Base-by-base conservation (phyloP, 2,888 invertebrate genomes). In the Nemotelus nigrinus region DNA sequence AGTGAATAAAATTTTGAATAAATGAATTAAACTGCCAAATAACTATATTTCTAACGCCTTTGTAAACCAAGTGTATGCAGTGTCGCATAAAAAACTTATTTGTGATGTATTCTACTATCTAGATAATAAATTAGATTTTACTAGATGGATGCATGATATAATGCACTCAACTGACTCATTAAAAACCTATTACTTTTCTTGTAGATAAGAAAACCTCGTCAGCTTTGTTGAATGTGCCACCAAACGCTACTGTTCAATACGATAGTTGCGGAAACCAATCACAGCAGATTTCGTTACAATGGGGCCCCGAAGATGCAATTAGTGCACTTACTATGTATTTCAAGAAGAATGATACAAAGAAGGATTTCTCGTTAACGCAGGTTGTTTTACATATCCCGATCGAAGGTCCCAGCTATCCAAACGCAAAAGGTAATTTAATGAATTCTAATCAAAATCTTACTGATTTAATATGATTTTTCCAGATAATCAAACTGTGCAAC, bases 231-330 rank as follows among this genome's bases (percentile, higher is more conserved):
- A 87, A 89, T 80, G 80, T 91, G 64, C 90, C 91, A 6, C 84
- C 83, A 65, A 85, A 86, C 74, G 82, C 89, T 2, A 84, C 82
- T 0, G 82, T 84, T 2, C 85, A 84, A 0, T 83, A 84, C 76
- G 88, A 89, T 6, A 79, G 45, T 2, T 91, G 91, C 82, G 78
- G 87, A 84, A 83, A 86, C 41, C 80, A 85, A 89, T 1, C 84
- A 74, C 3, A 80, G 44, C 58, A 55, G 41, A 67, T 77, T 2
- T 44, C 53, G 2, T 47, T 82, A n/a, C 83, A 78, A 77, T 85
- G 84, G 85, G 83, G 84, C 45, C 80, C 81, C 1, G 44, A 53
- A 1, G 70, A 70, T 77, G 83, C 78, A 41, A 80, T 82, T 6
- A 82, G 84, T 67, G 80, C 80, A 2, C 76, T 90, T 77, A 82